These are phyloP conservation scores for Boloria euphrosyne DNA, from an alignment of 2,888 invertebrate species.

Conservation along the genomic window DNA sequence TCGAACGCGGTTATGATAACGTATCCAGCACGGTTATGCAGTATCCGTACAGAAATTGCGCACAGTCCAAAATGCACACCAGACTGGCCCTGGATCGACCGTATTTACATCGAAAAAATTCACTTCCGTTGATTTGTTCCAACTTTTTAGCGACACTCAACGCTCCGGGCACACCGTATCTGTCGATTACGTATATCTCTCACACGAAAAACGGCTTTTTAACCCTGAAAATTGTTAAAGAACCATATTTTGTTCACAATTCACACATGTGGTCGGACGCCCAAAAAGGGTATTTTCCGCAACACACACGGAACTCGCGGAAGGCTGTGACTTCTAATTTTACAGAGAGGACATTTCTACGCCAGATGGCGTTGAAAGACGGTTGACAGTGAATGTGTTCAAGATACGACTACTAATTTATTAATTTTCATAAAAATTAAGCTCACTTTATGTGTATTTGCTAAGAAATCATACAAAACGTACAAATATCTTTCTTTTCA, in stretches of 20 bases:
- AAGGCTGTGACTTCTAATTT: slow-evolving; percentile 81
- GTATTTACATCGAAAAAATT: slow-evolving; percentile 81
- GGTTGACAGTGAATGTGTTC: slow-evolving; percentile 57
- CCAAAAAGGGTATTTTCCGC: slow-evolving; percentile 86
- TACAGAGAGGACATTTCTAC: slow-evolving; percentile 65
- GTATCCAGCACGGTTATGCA: slow-evolving; percentile 51
- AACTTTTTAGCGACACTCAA: slow-evolving; percentile 67
- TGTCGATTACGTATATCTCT: slow-evolving; percentile 59
- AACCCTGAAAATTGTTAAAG: slow-evolving; percentile 69
- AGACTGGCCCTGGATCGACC: slow-evolving; percentile 76
- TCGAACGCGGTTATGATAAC: slow-evolving; percentile 53
- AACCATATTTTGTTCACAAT: slow-evolving; percentile 80
- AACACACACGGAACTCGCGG: slow-evolving; percentile 81
- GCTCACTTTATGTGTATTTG: neutral
- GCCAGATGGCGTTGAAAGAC: slow-evolving; percentile 68
- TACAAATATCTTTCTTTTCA: neutral
- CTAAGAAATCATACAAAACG: neutral
- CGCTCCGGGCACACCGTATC: slow-evolving; percentile 63
- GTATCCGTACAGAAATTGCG: slow-evolving; percentile 63
- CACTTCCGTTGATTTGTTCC: slow-evolving; percentile 75
- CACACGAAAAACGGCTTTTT: slow-evolving; percentile 62
- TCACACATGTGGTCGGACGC: slow-evolving; percentile 87
- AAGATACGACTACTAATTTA: slow-evolving; percentile 39
- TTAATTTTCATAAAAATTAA: slow-evolving; percentile 2
- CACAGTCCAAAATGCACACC: slow-evolving; percentile 72